Conservation (phyloP, 2,888 invertebrate species). For the Cephus pygmeus region DNA sequence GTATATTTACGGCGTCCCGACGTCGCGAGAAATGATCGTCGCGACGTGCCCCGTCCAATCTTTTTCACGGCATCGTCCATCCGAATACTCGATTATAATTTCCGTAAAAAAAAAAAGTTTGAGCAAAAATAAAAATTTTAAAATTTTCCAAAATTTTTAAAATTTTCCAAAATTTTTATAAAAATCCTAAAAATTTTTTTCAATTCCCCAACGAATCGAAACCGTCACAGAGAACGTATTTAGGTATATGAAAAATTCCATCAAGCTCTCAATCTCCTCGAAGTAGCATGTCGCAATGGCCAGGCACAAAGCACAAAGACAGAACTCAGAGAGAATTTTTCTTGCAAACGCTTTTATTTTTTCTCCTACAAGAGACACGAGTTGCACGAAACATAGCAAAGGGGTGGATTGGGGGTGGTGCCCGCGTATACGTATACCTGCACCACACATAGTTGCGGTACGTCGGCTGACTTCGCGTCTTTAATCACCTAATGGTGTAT, state of each 20-base stretch:
- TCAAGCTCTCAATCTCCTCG: not conserved
- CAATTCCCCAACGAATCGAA: not conserved
- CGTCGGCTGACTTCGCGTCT: conserved; percentile 17
- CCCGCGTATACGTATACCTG: not conserved
- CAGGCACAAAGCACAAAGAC: not conserved
- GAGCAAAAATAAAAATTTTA: not conserved
- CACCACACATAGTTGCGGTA: not conserved
- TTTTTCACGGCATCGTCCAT: not conserved
- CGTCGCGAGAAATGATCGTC: not conserved
- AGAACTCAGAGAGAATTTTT: not conserved
- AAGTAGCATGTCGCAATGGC: not conserved
- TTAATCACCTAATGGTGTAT: conserved; percentile 38
- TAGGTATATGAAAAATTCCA: not conserved
- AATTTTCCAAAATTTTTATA: not conserved
- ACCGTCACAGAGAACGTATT: not conserved
- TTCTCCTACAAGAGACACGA: not conserved
- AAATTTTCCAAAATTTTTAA: too few species aligned
- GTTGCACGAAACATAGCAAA: not conserved
- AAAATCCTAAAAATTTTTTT: not conserved
- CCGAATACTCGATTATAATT: not conserved
- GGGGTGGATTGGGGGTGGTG: not conserved
- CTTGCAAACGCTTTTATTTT: not conserved
- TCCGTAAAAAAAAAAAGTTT: not conserved
- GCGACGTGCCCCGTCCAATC: not conserved
- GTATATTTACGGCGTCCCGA: not conserved